Evolutionary conservation across 2,113 vertebrate species (phyloP).

Genomic region (Phodopus roborovskii): DNA sequence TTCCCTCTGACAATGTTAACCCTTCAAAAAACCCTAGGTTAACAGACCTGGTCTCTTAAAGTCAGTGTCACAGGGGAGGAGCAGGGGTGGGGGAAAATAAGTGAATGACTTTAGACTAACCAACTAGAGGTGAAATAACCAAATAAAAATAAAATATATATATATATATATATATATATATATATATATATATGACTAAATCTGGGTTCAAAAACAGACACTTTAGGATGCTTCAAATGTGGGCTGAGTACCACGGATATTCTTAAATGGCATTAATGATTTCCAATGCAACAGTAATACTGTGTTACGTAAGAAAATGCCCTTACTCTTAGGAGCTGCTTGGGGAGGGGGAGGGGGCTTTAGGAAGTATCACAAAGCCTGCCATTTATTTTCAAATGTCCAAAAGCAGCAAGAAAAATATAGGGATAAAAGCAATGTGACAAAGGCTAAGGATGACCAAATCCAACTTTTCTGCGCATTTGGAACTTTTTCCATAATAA

Average conservation of each 20-base stretch:
- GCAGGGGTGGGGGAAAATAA: neutral
- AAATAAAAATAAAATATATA: no score
- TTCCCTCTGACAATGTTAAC: conserved; percentile 30
- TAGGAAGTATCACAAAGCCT: neutral
- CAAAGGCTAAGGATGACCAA: conserved; percentile 34
- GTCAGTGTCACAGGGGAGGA: neutral
- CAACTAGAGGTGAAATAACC: conserved; percentile 15
- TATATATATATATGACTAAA: neutral
- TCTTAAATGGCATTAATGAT: neutral
- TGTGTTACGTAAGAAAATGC: conserved; percentile 32
- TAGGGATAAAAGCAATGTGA: neutral
- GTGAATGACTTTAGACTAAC: conserved; percentile 34
- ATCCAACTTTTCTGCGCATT: conserved; percentile 18
- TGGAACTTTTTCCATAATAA: conserved; percentile 43
- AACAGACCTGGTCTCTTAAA: conserved; percentile 46
- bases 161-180: no score
- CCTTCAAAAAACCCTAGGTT: conserved; percentile 34
- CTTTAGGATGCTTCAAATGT: neutral
- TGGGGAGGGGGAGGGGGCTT: neutral
- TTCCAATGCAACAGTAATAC: neutral
- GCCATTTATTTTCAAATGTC: conserved; percentile 36
- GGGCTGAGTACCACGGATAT: neutral
- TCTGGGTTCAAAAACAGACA: conserved; percentile 53
- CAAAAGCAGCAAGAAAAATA: neutral
- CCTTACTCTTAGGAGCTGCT: conserved; percentile 32